These are phyloP conservation scores for human DNA, from an alignment of 2,113 vertebrate species.

Conservation along the genomic window GRCh38 chr2:197880501-197881000, in stretches of 20 bases:
- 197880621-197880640: slow-evolving; percentile 4
- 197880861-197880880: background rate
- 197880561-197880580: background rate
- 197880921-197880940: background rate
- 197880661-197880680: background rate
- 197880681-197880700: background rate
- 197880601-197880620: background rate
- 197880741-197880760: background rate
- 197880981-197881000: background rate
- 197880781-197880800: background rate
- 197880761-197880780: background rate
- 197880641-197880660: background rate
- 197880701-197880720: background rate
- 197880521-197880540: background rate
- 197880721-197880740: background rate
- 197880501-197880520: background rate
- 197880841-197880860: background rate
- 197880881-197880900: background rate
- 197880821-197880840: background rate
- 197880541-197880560: background rate
- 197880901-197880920: background rate
- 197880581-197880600: background rate
- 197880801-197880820: slow-evolving; percentile 26
- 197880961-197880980: background rate
- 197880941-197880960: background rate